phyloP scores from a whole-genome alignment of 2,888 invertebrate species.

The Nudaria mundana region DNA sequence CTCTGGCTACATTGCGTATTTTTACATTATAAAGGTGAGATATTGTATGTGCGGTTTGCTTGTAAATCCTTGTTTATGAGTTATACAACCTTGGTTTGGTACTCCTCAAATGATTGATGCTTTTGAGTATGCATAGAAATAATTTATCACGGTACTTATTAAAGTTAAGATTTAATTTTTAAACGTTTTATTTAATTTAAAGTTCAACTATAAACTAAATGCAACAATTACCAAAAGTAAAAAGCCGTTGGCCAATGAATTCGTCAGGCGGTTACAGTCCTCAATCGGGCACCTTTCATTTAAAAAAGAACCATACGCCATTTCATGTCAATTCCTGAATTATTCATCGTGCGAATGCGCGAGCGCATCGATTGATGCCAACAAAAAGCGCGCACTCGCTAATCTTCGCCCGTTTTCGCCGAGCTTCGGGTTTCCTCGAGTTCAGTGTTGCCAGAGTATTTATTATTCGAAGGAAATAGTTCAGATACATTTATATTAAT shows the following conservation, averaged over 20 bases:
- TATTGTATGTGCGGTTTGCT: conserved; percentile 73
- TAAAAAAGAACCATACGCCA: conserved; percentile 81
- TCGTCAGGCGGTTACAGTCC: conserved; percentile 81
- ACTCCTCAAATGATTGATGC: conserved; percentile 18
- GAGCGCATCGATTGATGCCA: conserved; percentile 81
- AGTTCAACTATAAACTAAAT: conserved; percentile 64
- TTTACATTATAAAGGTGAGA: conserved; percentile 43
- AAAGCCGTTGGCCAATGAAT: conserved; percentile 80
- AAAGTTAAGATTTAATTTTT: too few relatives aligned
- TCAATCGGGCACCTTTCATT: conserved; percentile 81
- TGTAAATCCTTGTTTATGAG: conserved; percentile 62
- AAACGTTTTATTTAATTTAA: conserved; percentile 48
- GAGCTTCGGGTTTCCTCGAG: conserved; percentile 61
- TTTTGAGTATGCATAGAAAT: too few relatives aligned
- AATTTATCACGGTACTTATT: too few relatives aligned
- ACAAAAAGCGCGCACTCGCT: conserved; percentile 78
- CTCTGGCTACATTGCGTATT: too few relatives aligned
- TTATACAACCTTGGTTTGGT: conserved; percentile 36
- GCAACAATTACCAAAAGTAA: conserved; percentile 73
- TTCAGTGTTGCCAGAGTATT: conserved; percentile 72
- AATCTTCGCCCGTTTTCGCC: conserved; percentile 77
- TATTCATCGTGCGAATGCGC: conserved; percentile 80
- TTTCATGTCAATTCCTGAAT: conserved; percentile 82
- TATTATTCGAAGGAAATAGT: conserved; percentile 78
- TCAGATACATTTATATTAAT: conserved; percentile 75